phyloP scores from a whole-genome alignment of 2,888 invertebrate species.

The Odontocerum albicorne region DNA sequence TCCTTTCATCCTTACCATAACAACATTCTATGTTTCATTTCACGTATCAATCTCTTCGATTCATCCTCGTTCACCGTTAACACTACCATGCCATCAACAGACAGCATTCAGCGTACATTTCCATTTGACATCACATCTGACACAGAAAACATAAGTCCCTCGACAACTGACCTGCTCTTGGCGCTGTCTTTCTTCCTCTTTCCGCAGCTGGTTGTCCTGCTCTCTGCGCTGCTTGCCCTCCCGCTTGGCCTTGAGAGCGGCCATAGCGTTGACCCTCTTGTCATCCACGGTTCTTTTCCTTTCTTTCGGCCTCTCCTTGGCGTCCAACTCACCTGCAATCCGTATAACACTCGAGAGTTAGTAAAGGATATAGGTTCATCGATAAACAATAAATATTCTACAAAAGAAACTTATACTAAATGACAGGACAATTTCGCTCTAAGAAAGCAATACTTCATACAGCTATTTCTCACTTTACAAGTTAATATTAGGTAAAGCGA shows the following conservation, averaged over 20 bases:
- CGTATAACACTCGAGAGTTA: background rate
- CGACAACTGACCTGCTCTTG: slow-evolving; percentile 52
- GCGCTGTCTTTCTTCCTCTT: slow-evolving; percentile 59
- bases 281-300: slow-evolving; percentile 90
- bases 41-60: too few species aligned
- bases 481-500: too few species aligned
- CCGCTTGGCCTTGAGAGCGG: slow-evolving; percentile 82
- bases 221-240: slow-evolving; percentile 84
- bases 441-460: too few species aligned
- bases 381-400: too few species aligned
- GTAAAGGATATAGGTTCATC: background rate
- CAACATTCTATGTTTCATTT: too few species aligned
- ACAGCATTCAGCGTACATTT: too few species aligned
- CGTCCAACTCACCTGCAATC: slow-evolving; percentile 30
- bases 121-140: too few species aligned
- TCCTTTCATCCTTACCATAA: too few species aligned
- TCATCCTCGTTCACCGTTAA: too few species aligned
- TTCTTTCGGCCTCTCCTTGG: slow-evolving; percentile 64
- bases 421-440: background rate
- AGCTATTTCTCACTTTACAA: too few species aligned
- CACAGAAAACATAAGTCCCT: too few species aligned
- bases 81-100: too few species aligned
- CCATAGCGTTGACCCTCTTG: slow-evolving; percentile 92
- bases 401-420: background rate
- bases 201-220: slow-evolving; percentile 60